phyloP scores from a whole-genome alignment of 2,797 vertebrate species.

The Pangasius krempfi region DNA sequence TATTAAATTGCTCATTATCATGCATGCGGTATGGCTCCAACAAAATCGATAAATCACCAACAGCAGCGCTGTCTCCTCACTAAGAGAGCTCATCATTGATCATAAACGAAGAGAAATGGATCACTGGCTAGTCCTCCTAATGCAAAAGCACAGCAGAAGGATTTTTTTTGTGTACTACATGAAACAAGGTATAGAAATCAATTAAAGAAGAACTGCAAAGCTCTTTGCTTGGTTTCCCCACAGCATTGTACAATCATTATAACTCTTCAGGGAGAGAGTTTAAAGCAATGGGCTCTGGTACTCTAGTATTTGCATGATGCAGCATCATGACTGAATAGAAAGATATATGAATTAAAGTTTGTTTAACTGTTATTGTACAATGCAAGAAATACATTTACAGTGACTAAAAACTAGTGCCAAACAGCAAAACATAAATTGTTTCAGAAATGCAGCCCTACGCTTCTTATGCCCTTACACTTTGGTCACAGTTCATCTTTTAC shows the following conservation, averaged over 20 bases:
- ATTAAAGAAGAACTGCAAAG: conserved; percentile 14
- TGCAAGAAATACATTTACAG: neutral
- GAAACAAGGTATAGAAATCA: conserved; percentile 30
- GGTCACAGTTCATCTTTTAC: neutral
- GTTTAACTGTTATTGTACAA: neutral
- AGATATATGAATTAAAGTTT: neutral
- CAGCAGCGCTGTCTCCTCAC: conserved; percentile 63
- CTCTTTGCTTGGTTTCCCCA: neutral
- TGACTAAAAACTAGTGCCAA: neutral
- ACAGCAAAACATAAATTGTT: neutral
- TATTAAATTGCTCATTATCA: conserved; percentile 72
- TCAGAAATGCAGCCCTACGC: neutral
- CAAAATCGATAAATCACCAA: conserved; percentile 72
- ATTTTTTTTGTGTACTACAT: conserved; percentile 5
- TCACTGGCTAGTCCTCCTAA: conserved; percentile 51
- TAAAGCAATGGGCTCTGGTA: neutral
- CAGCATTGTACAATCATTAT: conserved; percentile 15
- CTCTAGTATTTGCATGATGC: neutral
- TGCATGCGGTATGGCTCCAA: conserved; percentile 66
- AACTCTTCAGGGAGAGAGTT: neutral
- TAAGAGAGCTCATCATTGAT: conserved; percentile 73
- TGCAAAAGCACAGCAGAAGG: neutral
- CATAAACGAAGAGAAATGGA: conserved; percentile 66
- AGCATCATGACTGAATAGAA: no score
- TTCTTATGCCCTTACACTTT: neutral